Base-by-base conservation (phyloP, 2,888 invertebrate species). In the Cheilosia vulpina region DNA sequence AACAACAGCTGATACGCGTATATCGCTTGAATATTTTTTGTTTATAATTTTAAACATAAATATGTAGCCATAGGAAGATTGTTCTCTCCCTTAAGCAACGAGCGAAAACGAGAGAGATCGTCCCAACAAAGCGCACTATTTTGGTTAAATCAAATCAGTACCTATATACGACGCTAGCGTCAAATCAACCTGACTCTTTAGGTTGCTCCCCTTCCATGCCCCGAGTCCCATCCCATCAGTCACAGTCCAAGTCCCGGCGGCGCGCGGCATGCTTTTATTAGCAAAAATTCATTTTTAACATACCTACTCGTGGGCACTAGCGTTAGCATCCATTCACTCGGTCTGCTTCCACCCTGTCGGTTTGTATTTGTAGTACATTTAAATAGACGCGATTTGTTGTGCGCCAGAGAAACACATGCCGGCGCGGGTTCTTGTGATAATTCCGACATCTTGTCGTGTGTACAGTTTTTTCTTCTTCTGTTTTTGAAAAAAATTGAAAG, bases 331-430 rank as follows among this genome's bases (percentile, higher is more conserved):
- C 62, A 82, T 55, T 47, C 65, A 76, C n/a, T 66, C 38, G 38
- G 38, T 38, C 38, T 13, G 38, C 38, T 45, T 45, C n/a, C n/a
- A 45, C 45, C 45, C 45, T 45, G 17, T 38, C 55, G 31, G 24
- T 62, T 71, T 66, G 50, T 71, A 66, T 66, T 66, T 55, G 53
- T 68, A 62, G 60, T 65, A 47, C 53, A 55, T 60, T 77, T 55
- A 77, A 82, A 82, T 82, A 82, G 82, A 77, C n/a, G 82, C 53
- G 57, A 27, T 57, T 68, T 19, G 68, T 13, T 58, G 45, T 77
- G 53, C 31, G 72, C 50, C n/a, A 41, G n/a, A 31, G 34, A 41
- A 45, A 19, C 53, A 45, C 65, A 71, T 38, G 17, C 62, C 60
- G 13, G 11, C n/a, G 15, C 58, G 17, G 43, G 41, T 55, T 60